phyloP scores from a whole-genome alignment of 1,140 invertebrate genomes.

The silkworm (Bombyx mori) region DNA sequence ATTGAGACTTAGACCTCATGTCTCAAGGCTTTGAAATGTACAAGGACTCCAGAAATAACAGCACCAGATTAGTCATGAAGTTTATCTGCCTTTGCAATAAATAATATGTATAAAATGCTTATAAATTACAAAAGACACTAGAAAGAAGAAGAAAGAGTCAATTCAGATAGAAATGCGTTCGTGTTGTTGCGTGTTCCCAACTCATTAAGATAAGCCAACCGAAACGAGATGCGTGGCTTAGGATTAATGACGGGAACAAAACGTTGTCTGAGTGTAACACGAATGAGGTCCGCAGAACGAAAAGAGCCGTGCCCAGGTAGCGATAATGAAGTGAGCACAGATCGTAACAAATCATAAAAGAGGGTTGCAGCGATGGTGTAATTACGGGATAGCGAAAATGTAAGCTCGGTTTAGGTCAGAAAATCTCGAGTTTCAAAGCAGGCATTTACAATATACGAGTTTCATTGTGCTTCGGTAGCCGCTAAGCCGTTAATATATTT shows the following conservation, averaged over 20 bases:
- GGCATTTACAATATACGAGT: too few species aligned
- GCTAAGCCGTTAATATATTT: too few species aligned
- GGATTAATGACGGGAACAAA: constrained; percentile 33
- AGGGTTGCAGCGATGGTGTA: background rate
- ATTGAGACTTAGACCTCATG: too few species aligned
- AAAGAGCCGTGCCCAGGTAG: background rate
- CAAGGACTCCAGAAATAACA: too few species aligned
- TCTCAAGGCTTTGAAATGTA: too few species aligned
- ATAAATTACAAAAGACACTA: too few species aligned
- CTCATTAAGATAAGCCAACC: constrained; percentile 34
- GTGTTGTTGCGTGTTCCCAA: constrained; percentile 30
- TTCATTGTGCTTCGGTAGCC: too few species aligned
- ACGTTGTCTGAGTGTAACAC: constrained; percentile 21
- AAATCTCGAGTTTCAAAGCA: too few species aligned
- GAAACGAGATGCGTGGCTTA: constrained; percentile 30
- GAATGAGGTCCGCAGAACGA: constrained; percentile 9
- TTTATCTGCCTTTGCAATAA: too few species aligned
- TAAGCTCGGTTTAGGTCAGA: too few species aligned
- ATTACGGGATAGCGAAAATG: background rate
- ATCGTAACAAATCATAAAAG: background rate
- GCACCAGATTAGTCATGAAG: too few species aligned
- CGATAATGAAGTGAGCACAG: constrained; percentile 3
- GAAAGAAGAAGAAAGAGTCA: constrained; percentile 1
- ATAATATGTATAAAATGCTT: too few species aligned
- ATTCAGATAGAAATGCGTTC: constrained; percentile 12